Conservation (phyloP, 2,888 invertebrate genomes). For the Polyommatus icarus region DNA sequence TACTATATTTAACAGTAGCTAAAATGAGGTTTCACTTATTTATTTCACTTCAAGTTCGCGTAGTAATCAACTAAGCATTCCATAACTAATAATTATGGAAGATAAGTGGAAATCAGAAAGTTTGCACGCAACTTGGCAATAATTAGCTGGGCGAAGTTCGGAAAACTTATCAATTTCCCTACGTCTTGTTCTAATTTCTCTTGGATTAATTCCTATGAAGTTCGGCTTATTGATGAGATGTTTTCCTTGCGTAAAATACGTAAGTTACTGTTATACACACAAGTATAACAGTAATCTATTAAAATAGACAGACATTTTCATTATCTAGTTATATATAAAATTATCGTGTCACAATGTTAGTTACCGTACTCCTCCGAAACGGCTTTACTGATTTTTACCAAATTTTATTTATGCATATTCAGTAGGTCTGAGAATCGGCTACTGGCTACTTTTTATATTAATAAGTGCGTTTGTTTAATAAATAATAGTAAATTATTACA, state of each 20-base stretch:
- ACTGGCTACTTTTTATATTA: too few relatives aligned
- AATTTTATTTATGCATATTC: too few relatives aligned
- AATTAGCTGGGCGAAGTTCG: slow-evolving; percentile 40
- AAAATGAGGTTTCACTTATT: background rate
- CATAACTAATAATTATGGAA: slow-evolving; percentile 17
- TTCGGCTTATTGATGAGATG: background rate
- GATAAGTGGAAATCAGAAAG: slow-evolving; percentile 32
- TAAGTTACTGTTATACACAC: background rate
- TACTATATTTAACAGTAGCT: background rate
- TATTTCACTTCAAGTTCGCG: background rate
- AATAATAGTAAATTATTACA: too few relatives aligned
- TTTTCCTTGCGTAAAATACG: background rate
- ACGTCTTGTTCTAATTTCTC: slow-evolving; percentile 36
- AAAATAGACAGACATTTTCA: too few relatives aligned
- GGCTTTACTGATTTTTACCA: too few relatives aligned
- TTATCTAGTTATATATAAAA: too few relatives aligned
- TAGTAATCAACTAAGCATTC: slow-evolving; percentile 1
- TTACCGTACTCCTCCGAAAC: too few relatives aligned
- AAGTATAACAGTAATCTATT: too few relatives aligned
- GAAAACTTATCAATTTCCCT: slow-evolving; percentile 38
- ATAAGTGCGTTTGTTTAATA: too few relatives aligned
- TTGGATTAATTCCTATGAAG: slow-evolving; percentile 29
- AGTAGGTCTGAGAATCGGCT: too few relatives aligned
- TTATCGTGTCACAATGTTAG: too few relatives aligned
- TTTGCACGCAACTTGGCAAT: slow-evolving; percentile 41